phyloP scores from a whole-genome alignment of 92 coral and sea anemone genomes.

The Plumapathes pennacea region DNA sequence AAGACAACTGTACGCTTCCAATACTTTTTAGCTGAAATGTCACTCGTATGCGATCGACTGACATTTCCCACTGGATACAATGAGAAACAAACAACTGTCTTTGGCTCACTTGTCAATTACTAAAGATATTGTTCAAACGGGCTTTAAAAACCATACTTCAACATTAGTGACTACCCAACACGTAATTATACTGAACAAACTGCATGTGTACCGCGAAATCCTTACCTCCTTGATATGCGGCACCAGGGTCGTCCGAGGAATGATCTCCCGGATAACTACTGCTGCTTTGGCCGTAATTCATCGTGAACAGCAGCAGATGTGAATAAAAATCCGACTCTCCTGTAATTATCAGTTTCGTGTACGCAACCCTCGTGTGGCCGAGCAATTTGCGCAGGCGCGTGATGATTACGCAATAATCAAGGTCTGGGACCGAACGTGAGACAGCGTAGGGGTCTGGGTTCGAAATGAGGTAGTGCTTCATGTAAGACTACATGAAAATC shows the following conservation, averaged over 20 bases:
- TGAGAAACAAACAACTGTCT: too few species aligned
- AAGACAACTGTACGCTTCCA: too few species aligned
- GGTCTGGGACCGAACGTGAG: slow-evolving; percentile 28
- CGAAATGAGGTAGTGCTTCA: too few species aligned
- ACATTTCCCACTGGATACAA: too few species aligned
- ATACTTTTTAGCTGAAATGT: too few species aligned
- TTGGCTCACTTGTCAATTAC: too few species aligned
- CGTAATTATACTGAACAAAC: too few species aligned
- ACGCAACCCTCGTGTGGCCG: slow-evolving; percentile 30
- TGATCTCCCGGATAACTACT: slow-evolving; percentile 25
- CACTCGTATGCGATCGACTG: too few species aligned
- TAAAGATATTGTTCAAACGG: too few species aligned
- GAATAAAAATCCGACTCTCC: background rate
- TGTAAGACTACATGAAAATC: too few species aligned
- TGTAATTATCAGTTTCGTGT: background rate
- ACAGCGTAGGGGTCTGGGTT: background rate
- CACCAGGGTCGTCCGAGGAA: slow-evolving; percentile 42
- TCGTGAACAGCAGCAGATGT: background rate
- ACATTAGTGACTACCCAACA: too few species aligned
- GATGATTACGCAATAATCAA: slow-evolving; percentile 23
- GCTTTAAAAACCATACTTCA: too few species aligned
- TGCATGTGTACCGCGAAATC: background rate
- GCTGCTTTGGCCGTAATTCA: slow-evolving; percentile 31
- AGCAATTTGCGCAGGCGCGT: slow-evolving; percentile 10
- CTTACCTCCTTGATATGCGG: slow-evolving; percentile 6